A percentile compares a stretch with the other conserved stretches of the same genome.
Evolutionary conservation across 1,140 invertebrate genomes (phyloP).

Genomic region (Monomorium pharaonis): DNA sequence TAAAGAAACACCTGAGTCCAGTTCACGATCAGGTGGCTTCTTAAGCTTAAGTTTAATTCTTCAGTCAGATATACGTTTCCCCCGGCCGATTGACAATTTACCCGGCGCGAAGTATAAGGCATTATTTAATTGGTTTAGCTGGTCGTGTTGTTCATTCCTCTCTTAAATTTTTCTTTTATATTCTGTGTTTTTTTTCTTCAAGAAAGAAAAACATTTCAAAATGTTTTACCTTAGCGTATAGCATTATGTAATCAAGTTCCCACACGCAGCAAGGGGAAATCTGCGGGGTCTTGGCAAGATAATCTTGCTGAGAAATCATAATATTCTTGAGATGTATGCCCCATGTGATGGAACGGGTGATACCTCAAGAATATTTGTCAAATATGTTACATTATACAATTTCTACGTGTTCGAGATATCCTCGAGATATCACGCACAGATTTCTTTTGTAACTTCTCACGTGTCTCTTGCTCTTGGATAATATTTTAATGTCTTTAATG

Average conservation of each 20-base stretch:
- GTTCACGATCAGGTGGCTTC: slow-evolving; percentile 69
- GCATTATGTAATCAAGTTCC: not conserved
- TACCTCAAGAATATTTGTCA: not conserved
- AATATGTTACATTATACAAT: not conserved
- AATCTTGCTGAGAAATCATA: slow-evolving; percentile 7
- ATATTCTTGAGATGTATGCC: not conserved
- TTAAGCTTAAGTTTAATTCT: slow-evolving; percentile 68
- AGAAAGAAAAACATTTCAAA: not conserved
- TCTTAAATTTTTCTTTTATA: not conserved
- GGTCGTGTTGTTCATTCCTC: not conserved
- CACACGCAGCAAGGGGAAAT: not conserved
- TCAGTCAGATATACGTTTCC: not conserved
- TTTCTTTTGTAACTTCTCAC: not conserved
- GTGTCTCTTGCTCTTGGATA: not conserved
- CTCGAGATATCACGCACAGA: not conserved
- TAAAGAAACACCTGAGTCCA: slow-evolving; percentile 75
- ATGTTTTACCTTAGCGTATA: not conserved
- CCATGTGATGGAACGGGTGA: not conserved
- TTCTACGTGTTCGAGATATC: not conserved
- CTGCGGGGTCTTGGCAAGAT: not conserved
- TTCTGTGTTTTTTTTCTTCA: not conserved
- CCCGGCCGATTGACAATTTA: not conserved
- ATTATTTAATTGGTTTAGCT: not conserved
- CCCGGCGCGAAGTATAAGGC: not conserved
- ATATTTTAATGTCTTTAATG: not conserved